Evolutionary conservation across 2,888 invertebrate species (phyloP), one percentile per base, ranked within the genome.

Genomic region (Melanargia galathea): DNA sequence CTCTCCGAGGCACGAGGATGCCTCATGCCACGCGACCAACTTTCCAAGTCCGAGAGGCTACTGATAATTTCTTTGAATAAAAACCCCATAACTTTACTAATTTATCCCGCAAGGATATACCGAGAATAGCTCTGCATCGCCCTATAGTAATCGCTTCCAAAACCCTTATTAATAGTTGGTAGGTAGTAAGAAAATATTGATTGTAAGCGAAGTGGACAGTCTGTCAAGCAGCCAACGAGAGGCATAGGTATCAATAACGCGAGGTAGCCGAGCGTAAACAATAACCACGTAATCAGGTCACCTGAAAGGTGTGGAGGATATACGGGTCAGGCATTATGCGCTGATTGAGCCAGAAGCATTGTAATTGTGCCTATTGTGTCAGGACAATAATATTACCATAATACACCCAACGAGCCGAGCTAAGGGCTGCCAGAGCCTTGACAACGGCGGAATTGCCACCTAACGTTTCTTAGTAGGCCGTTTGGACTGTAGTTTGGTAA

Each of bases 281-380:
- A 58, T 58, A 58, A 58, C 35, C 48, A 38, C 70, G 76, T 80
- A 86, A 86, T 83, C 82, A 78, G 87, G 80, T 75, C 86, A 81
- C 76, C 74, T 76, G 76, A 68, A 70, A 84, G 87, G 87, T 81
- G 88, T 77, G 86, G 71, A 69, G 69, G 72, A 81, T 81, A 81
- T 81, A 81, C 83, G 77, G 86, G 83, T 82, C 85, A 81, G 79
- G 75, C 78, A 81, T 81, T 81, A 81, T 75, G 71, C 72, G 75
- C 70, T 71, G 71, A 81, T 77, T 76, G 79, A 75, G 75, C 75
- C 77, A 78, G 78, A 74, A 82, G 75, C 70, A 88, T 87, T 86
- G 86, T 87, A 79, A 83, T 82, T 63, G 67, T 66, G 55, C 43
- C 69, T 54, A 69, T 69, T 69, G 69, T 69, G 65, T 67, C 65